Base-by-base conservation (phyloP, 2,797 vertebrate genomes). In the Enteromius anoplus region DNA sequence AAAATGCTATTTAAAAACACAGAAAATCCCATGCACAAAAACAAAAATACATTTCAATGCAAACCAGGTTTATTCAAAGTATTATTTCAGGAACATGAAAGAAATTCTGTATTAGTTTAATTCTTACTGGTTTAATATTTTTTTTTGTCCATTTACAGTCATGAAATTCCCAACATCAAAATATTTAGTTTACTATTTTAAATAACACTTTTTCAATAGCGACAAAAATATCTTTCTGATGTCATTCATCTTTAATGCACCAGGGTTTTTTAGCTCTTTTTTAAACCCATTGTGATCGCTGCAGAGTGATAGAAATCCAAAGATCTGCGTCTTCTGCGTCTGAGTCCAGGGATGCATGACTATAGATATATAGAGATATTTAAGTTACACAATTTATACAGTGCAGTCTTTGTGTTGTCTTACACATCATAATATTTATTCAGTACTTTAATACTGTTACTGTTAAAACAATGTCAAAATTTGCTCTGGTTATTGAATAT, bases 321-420 rank as follows among this genome's bases (percentile, higher is more conserved):
- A 40, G n/a, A 80, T 70, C 65, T 69, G n/a, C 49, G 78, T 19
- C n/a, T 70, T 53, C 78, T 53, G 7, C 78, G 42, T 69, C 21
- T 69, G 0, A 0, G 12, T 80, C 32, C 65, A 40, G 32, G 47
- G 34, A 4, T 21, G 65, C 78, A 80, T 68, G 78, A 42, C 78
- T 80, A n/a, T 15, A 66, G 3, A 66, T 49, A 26, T 40, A 40
- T 2, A 78, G 5, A 78, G 2, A 65, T 9, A 4, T 15, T 34
- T 17, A 40, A 76, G 4, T 77, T 64, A 3, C 12, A 53, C 2
- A 68, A 12, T 29, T 32, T 26, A 21, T n/a, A 23, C 19, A 15
- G 10, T 21, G 5, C 14, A 51, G 14, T 51, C 26, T 11, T 26
- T 47, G 40, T 49, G 45, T 72, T 32, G 45, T 70, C 2, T 71